Evolutionary conservation across 2,113 vertebrate species (phyloP).

Genomic region (Panthera uncia): DNA sequence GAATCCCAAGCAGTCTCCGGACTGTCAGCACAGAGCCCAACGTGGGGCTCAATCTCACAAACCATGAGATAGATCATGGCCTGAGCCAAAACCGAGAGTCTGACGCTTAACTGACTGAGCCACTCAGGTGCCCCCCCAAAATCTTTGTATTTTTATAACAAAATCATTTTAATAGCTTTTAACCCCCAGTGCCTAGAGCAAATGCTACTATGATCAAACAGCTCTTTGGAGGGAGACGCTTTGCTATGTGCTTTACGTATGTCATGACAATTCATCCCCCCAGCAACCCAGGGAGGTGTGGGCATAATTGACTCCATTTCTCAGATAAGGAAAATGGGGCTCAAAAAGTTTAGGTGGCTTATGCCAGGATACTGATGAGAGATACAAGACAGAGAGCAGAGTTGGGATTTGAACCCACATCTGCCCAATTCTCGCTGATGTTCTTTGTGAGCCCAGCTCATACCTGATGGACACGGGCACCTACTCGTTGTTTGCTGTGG

Average conservation of each 20-base stretch:
- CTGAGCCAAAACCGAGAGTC: too few relatives aligned
- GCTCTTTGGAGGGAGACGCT: background rate
- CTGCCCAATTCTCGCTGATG: rapidly evolving
- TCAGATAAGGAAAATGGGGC: background rate
- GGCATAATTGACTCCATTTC: background rate
- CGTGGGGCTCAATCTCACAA: too few relatives aligned
- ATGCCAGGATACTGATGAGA: background rate
- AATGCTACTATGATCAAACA: background rate
- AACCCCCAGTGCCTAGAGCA: background rate
- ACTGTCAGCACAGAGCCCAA: too few relatives aligned
- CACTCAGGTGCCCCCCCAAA: background rate
- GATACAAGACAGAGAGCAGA: background rate
- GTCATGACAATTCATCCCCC: background rate
- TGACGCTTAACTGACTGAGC: too few relatives aligned
- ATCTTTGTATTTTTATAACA: background rate
- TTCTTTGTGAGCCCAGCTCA: background rate
- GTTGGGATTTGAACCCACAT: background rate
- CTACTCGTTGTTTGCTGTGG: background rate
- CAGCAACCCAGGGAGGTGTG: background rate
- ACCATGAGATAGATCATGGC: too few relatives aligned
- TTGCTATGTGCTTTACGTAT: background rate
- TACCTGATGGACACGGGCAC: background rate
- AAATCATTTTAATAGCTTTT: background rate
- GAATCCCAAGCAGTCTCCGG: too few relatives aligned
- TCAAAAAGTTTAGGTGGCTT: background rate